Base-by-base conservation (phyloP, 2,797 vertebrate genomes). In the Molossus alvarezi region DNA sequence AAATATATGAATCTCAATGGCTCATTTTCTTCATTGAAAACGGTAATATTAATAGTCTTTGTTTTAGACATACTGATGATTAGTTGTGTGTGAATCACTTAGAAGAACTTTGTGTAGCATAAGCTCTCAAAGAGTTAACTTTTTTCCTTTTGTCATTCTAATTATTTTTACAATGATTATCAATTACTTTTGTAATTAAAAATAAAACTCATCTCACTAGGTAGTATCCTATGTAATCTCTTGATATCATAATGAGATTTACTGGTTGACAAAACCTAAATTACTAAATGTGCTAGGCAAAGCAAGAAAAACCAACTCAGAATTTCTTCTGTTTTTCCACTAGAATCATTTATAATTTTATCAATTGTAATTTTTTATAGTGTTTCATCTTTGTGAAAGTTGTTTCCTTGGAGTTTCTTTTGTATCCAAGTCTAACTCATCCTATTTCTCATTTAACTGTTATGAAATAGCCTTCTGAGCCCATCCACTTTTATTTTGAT, bases 111-210 rank as follows among this genome's bases (percentile, higher is more conserved):
- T 53, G 23, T 64, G 73, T 6, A 77, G 29, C 37, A 58, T 58
- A 23, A 58, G 21, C 51, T 20, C 48, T 45, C 25, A 89, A 75
- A 83, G 51, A 58, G 72, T 58, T 85, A 92, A 85, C 10, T 20
- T 77, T 72, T 76, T 76, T 23, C 13, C 29, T 65, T 62, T 84
- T 65, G 51, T 48, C 21, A 48, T 64, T 75, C 51, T 55, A 84
- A 64, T 84, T 67, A 55, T 33, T 57, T 83, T 65, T 65, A 33
- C 48, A 73, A 62, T 65, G 51, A 67, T 85, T 77, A 27, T 85
- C 41, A 58, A 85, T 77, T 67, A 67, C 37, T 92, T 67, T 77
- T 48, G 37, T 76, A 65, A 92, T 57, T 92, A 25, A 84, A 65
- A 84, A 75, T 45, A 75, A 58, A 85, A 58, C 27, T 67, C 60